Evolutionary conservation across 2,113 vertebrate genomes (phyloP).

Genomic region (Melozone crissalis): DNA sequence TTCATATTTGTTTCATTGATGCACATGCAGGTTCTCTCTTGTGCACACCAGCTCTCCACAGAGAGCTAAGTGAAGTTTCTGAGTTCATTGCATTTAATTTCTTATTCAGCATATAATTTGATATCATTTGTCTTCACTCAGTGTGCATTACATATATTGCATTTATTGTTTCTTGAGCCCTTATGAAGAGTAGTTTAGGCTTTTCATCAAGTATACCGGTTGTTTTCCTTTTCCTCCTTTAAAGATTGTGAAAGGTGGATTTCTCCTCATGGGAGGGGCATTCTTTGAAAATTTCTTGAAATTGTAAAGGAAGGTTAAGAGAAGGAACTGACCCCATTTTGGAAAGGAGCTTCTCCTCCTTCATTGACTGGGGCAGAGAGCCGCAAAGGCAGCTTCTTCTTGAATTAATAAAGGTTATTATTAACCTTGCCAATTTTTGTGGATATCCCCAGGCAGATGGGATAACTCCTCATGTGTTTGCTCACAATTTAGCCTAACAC

Average conservation of each 20-base stretch:
- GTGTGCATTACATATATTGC: not conserved
- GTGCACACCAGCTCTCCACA: not conserved
- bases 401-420: not conserved
- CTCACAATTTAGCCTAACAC: not conserved
- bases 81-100: not conserved
- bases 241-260: not conserved
- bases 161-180: not conserved
- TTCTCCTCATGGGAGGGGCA: not conserved
- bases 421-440: not conserved
- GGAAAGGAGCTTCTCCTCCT: not conserved
- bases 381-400: not conserved
- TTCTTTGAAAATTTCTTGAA: not conserved
- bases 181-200: not conserved
- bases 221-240: not conserved
- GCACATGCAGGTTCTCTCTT: accelerated
- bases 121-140: not conserved
- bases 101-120: not conserved
- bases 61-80: not conserved
- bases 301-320: not conserved
- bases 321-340: not conserved
- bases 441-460: not conserved
- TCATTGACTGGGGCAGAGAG: not conserved
- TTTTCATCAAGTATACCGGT: not conserved
- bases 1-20: not conserved
- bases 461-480: not conserved